Evolutionary conservation across 1,140 invertebrate genomes (phyloP), one percentile per base, ranked within the genome.

Genomic region (Diuraphis noxia): DNA sequence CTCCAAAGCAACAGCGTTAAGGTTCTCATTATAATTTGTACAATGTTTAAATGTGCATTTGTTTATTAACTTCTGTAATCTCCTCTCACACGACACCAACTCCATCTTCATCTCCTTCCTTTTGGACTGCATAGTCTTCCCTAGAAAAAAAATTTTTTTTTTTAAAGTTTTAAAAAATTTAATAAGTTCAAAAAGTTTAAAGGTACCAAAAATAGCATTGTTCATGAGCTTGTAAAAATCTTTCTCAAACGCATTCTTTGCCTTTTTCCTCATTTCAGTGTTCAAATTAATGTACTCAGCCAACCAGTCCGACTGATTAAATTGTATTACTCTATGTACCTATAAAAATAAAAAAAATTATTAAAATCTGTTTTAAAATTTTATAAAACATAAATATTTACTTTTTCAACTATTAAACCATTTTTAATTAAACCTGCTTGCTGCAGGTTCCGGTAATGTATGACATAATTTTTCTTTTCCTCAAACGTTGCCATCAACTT

Each of bases 381-480:
- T n/a, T n/a, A n/a, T n/a, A n/a, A n/a, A n/a, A n/a, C n/a, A n/a
- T n/a, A n/a, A n/a, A n/a, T n/a, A n/a, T n/a, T n/a, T n/a, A n/a
- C n/a, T n/a, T n/a, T n/a, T n/a, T n/a, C n/a, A n/a, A n/a, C n/a
- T n/a, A n/a, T n/a, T n/a, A n/a, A n/a, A n/a, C 95, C 95, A 92
- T 93, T 56, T 88, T 93, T 84, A 41, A 95, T n/a, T n/a, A n/a
- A n/a, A n/a, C n/a, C n/a, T 92, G 93, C 94, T 93, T 94, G 94
- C 93, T 95, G 93, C 49, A 95, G 93, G 93, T 94, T 94, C 92
- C 92, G 90, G 93, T 95, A 94, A 93, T 95, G 95, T 77, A 95
- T 93, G 77, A 94, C 92, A 93, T 95, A 95, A 49, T 94, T 94
- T 91, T 92, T 92, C 93, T 94, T 94, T 34, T 63, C 46, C 88